A percentile compares a stretch with the other conserved stretches of the same genome.
Conservation (phyloP, 2,888 invertebrate genomes). For the Acanthosepion lycidas region DNA sequence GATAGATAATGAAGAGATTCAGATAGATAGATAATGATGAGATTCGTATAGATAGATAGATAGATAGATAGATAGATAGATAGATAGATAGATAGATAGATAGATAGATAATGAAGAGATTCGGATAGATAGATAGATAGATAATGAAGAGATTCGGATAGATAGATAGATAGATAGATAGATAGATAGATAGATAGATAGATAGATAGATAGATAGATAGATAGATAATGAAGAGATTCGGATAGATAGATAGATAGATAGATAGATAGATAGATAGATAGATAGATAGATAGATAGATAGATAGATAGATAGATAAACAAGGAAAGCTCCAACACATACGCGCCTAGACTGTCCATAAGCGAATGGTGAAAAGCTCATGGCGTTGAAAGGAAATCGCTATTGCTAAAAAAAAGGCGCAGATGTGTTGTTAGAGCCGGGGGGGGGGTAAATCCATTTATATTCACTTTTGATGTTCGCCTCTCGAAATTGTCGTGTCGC, state of each 20-base stretch:
- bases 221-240: too few species aligned
- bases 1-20: background rate
- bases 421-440: constrained; percentile 33
- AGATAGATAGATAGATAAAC: too few species aligned
- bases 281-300: too few species aligned
- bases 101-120: too few species aligned
- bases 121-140: background rate
- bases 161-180: background rate
- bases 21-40: background rate
- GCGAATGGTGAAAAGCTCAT: background rate
- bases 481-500: constrained; percentile 21
- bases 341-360: background rate
- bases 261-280: background rate
- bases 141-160: too few species aligned
- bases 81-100: background rate
- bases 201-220: background rate
- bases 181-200: background rate
- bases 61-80: background rate
- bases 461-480: background rate
- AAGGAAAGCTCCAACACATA: too few species aligned
- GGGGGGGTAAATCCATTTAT: constrained; percentile 18
- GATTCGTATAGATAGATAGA: background rate
- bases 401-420: background rate
- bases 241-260: too few species aligned
- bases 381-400: background rate